Percentiles rank a stretch among this genome's conserved stretches.
These are phyloP conservation scores for Lichenostomus cassidix DNA, from an alignment of 2,113 vertebrate species.

Conservation along the genomic window DNA sequence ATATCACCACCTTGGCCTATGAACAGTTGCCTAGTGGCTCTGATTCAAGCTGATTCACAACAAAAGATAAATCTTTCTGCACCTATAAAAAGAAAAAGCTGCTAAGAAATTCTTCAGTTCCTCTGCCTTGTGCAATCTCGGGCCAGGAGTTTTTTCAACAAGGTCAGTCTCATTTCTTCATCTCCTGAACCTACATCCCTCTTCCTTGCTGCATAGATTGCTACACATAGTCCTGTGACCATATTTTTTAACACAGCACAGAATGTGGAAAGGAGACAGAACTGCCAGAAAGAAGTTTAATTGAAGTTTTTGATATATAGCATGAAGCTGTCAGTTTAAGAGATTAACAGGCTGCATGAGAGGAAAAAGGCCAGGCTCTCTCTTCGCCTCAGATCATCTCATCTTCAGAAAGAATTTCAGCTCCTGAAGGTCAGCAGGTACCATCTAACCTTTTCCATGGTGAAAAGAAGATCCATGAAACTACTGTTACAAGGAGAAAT, in stretches of 20 bases:
- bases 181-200: background rate
- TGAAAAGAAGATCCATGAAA: background rate
- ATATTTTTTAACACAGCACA: background rate
- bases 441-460: background rate
- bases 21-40: background rate
- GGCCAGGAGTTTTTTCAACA: background rate
- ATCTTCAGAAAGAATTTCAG: background rate
- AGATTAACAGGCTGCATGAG: background rate
- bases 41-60: slow-evolving; percentile 5
- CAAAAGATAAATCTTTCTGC: slow-evolving; percentile 32
- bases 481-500: background rate
- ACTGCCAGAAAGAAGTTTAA: background rate
- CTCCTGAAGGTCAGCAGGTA: background rate
- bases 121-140: background rate
- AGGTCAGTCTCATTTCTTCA: background rate
- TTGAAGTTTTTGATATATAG: background rate
- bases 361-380: background rate
- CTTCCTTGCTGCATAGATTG: background rate
- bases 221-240: background rate
- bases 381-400: background rate
- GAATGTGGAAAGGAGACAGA: background rate
- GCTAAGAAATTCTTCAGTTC: background rate
- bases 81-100: slow-evolving; percentile 8
- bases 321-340: background rate
- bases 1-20: background rate